Percentiles rank a stretch among this genome's conserved stretches.
Conservation (phyloP, 2,888 invertebrate species). For the Metacarcinus magister region DNA sequence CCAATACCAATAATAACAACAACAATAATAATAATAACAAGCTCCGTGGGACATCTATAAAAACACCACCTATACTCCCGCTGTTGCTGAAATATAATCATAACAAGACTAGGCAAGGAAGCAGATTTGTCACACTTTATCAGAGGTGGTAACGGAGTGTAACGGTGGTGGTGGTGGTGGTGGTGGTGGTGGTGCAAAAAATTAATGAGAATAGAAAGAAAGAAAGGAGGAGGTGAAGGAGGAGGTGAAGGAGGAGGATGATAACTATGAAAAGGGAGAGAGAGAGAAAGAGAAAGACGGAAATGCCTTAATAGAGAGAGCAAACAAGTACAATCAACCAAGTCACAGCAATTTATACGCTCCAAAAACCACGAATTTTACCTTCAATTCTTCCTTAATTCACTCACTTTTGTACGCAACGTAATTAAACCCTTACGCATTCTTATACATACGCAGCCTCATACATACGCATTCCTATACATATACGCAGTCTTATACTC, state of each 20-base stretch:
- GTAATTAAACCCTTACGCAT: not conserved
- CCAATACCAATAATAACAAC: too few species aligned
- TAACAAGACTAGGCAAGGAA: too few species aligned
- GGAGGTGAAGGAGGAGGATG: not conserved
- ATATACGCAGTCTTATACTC: not conserved
- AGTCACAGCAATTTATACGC: not conserved
- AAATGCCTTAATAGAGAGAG: not conserved
- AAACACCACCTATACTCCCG: too few species aligned
- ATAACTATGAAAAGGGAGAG: not conserved
- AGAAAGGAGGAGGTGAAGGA: not conserved
- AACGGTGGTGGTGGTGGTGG: not conserved
- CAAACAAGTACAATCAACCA: not conserved
- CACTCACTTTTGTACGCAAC: not conserved
- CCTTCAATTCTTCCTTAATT: not conserved
- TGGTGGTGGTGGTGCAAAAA: not conserved
- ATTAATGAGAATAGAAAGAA: not conserved
- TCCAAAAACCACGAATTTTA: not conserved
- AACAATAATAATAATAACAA: too few species aligned
- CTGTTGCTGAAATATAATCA: too few species aligned
- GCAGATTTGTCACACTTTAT: not conserved
- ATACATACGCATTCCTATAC: too few species aligned
- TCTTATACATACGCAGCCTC: not conserved
- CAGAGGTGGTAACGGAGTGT: not conserved
- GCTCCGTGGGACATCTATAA: too few species aligned
- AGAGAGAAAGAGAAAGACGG: not conserved